Evolutionary conservation across 2,797 vertebrate genomes (phyloP).

Genomic region (Labeo calbasu): DNA sequence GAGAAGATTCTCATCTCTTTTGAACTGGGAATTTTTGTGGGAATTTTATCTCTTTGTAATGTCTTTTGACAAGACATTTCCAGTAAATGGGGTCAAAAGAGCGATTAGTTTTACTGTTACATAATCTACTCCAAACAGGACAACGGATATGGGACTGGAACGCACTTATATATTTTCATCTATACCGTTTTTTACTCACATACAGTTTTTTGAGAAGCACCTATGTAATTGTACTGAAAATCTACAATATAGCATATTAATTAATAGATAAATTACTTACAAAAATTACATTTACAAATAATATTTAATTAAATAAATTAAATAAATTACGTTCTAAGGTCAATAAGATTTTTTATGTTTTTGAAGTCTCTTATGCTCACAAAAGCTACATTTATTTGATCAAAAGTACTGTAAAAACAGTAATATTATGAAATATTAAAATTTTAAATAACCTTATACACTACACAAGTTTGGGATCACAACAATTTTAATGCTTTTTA

Average conservation of each 20-base stretch:
- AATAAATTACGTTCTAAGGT: background rate
- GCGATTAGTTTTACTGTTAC: constrained; percentile 55
- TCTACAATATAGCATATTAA: background rate
- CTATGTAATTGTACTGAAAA: background rate
- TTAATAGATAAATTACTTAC: background rate
- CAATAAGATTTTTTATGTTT: too few species aligned
- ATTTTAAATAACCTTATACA: background rate
- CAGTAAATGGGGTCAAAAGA: constrained; percentile 14
- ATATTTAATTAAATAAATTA: background rate
- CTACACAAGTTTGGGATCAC: too few species aligned
- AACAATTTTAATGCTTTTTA: too few species aligned
- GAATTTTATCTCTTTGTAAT: constrained; percentile 55
- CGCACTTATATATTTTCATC: background rate
- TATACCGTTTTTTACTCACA: background rate
- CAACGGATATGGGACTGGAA: background rate
- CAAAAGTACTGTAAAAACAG: background rate
- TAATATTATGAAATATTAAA: too few species aligned
- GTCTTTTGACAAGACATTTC: constrained; percentile 57
- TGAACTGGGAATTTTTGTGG: constrained; percentile 15
- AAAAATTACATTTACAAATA: background rate
- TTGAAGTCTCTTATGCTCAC: background rate
- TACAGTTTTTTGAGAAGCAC: too few species aligned
- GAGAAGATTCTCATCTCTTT: constrained; percentile 51
- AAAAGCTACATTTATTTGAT: background rate
- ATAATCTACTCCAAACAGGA: constrained; percentile 46